These are phyloP conservation scores for Spilogale gracilis DNA, from an alignment of 2,113 vertebrate species.

Conservation along the genomic window DNA sequence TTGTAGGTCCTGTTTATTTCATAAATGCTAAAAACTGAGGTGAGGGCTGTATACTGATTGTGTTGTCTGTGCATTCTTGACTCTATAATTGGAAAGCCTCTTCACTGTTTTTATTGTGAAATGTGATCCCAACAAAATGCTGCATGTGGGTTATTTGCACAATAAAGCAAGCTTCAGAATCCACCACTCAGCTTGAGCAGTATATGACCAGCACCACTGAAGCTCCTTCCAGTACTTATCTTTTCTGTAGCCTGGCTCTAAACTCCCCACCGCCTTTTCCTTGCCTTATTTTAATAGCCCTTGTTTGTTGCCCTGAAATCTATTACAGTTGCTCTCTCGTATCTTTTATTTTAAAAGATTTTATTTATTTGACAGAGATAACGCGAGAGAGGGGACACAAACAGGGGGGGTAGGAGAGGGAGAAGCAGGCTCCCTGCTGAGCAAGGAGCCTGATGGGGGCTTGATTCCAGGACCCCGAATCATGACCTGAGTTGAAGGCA, in stretches of 20 bases:
- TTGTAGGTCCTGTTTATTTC: background rate
- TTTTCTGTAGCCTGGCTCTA: background rate
- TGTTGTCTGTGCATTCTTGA: background rate
- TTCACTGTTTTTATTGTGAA: background rate
- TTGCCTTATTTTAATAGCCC: background rate
- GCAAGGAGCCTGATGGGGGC: no score
- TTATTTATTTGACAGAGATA: no score
- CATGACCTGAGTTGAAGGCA: no score
- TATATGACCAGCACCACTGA: background rate
- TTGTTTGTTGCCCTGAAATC: background rate
- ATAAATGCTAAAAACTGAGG: background rate
- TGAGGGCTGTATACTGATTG: background rate
- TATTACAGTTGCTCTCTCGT: background rate
- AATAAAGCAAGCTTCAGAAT: background rate
- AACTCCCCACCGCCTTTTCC: background rate
- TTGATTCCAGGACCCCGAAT: no score
- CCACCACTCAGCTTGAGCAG: background rate
- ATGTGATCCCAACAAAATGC: background rate
- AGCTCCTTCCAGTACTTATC: background rate
- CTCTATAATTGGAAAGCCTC: background rate
- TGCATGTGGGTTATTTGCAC: background rate
- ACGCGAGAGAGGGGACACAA: no score
- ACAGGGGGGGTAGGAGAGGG: no score
- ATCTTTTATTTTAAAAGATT: no score
- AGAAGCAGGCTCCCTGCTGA: no score